Percentiles rank a stretch among this genome's conserved stretches.
Conservation (phyloP, 2,113 vertebrate genomes). For the Heptranchias perlo region DNA sequence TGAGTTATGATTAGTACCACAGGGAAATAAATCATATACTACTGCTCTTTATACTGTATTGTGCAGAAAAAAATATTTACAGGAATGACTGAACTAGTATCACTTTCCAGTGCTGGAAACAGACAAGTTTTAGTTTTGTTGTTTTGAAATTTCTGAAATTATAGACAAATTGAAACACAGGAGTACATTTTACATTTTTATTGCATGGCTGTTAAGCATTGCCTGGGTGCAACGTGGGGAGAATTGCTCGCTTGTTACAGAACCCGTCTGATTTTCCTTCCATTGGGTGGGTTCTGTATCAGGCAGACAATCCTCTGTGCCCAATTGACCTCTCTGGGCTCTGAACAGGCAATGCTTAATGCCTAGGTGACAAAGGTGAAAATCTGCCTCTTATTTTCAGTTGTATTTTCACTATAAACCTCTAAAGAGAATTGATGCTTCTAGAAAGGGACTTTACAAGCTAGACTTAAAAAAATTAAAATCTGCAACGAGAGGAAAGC, state of each 20-base stretch:
- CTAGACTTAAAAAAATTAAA: background rate
- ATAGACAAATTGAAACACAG: background rate
- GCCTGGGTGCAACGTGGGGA: background rate
- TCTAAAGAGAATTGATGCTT: background rate
- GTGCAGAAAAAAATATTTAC: constrained; percentile 1
- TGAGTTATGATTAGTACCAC: background rate
- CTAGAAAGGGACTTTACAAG: background rate
- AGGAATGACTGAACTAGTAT: background rate
- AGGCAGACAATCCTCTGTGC: background rate
- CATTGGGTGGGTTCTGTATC: background rate
- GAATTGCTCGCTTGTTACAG: background rate
- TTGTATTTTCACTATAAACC: background rate
- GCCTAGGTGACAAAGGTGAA: too few relatives aligned
- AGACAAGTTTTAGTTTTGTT: background rate
- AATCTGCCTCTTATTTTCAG: too few relatives aligned
- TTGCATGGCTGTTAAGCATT: background rate
- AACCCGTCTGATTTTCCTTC: background rate
- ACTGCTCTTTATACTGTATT: background rate
- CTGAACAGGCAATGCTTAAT: background rate
- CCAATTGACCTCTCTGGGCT: background rate
- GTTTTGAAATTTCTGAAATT: background rate
- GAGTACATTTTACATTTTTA: background rate
- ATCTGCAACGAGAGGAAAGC: background rate
- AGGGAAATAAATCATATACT: constrained; percentile 21
- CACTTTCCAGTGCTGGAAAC: background rate